Evolutionary conservation across 2,797 vertebrate genomes (phyloP), one percentile per base, ranked within the genome.

Genomic region (Leptatherina wallacei): DNA sequence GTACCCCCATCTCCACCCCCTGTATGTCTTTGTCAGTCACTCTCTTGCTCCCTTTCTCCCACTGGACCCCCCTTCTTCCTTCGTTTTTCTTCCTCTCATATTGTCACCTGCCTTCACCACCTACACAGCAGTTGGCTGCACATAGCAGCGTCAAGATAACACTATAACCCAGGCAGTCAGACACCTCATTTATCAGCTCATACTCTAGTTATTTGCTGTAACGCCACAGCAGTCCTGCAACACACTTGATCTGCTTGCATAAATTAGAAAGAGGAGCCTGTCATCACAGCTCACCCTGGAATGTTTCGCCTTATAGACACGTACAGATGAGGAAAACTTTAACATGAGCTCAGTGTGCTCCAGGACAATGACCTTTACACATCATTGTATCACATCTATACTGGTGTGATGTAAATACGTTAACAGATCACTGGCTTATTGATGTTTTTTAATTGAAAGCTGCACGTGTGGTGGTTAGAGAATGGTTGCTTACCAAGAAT

Each of bases 71-170:
- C 33, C 60, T 63, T 81, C 61, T 75, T 81, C 64, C 72, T 78
- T 83, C 73, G 57, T 55, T 85, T 78, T 56, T 63, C 81, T 80
- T 75, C 67, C 69, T 82, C 86, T 79, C 73, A 77, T 82, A 77
- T 80, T 87, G 89, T 91, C 90, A 91, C 89, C 89, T 90, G 83
- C 81, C 85, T 88, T 84, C 88, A 84, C 91, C 89, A 89, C 90
- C 91, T 84, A 89, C 89, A 85, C 88, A 86, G 84, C 71, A 86
- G 75, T 82, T 60, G 36, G 62, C 75, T 85, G 81, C 76, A 86
- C 83, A 84, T 81, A 85, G 76, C 82, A 84, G 77, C 88, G 51
- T 77, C 65, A 40, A 83, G 88, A 90, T 89, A 90, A 88, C 87
- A 84, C 81, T 20, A 35, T 57, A 71, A 73, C 82, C 79, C n/a